These are phyloP conservation scores for Panthera uncia DNA, from an alignment of 2,113 vertebrate genomes.

Conservation along the genomic window DNA sequence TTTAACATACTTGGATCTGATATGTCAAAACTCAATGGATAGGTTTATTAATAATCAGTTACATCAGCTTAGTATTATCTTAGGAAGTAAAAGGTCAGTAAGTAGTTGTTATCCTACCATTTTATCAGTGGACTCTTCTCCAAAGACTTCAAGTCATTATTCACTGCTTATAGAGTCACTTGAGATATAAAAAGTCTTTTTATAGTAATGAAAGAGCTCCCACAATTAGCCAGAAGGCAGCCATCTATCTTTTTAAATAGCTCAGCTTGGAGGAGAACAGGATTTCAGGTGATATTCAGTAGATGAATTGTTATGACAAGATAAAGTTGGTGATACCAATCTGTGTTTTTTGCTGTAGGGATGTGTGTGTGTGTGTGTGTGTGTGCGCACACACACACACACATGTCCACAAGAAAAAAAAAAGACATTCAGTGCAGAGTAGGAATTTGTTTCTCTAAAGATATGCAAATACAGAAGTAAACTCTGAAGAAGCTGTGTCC, in stretches of 20 bases:
- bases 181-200: slow-evolving; percentile 85
- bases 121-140: slow-evolving; percentile 82
- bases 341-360: slow-evolving; percentile 31
- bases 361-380: not conserved
- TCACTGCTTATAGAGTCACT: slow-evolving; percentile 86
- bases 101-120: slow-evolving; percentile 83
- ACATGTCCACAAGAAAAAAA: not conserved
- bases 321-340: slow-evolving; percentile 74
- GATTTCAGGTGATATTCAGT: slow-evolving; percentile 67
- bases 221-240: slow-evolving; percentile 88
- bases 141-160: slow-evolving; percentile 83
- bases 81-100: slow-evolving; percentile 81
- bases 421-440: not conserved
- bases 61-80: slow-evolving; percentile 80
- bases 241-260: slow-evolving; percentile 86
- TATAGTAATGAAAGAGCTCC: slow-evolving; percentile 84
- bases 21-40: slow-evolving; percentile 66
- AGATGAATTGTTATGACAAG: slow-evolving; percentile 85
- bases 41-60: slow-evolving; percentile 83
- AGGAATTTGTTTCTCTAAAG: slow-evolving; percentile 24
- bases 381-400: accelerated
- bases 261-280: slow-evolving; percentile 76
- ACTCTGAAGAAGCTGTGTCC: slow-evolving; percentile 4
- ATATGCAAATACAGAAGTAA: not conserved
- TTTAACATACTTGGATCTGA: slow-evolving; percentile 37